These are phyloP conservation scores for Clarias magur DNA, from an alignment of 2,113 vertebrate species.

Conservation along the genomic window DNA sequence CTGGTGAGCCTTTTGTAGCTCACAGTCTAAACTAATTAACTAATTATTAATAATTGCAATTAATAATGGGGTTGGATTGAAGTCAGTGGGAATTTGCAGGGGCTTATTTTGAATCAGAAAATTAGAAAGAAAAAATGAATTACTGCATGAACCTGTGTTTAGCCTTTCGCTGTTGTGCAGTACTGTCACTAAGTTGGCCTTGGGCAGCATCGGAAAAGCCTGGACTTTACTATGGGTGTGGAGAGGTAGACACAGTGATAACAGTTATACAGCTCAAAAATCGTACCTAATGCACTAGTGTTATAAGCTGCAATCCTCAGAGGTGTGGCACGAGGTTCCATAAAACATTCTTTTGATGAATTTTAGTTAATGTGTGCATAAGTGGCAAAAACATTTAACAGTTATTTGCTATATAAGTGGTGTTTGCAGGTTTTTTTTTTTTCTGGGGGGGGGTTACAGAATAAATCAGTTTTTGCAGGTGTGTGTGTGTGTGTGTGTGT, in stretches of 20 bases:
- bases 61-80: background rate
- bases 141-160: background rate
- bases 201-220: background rate
- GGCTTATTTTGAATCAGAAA: background rate
- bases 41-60: too few relatives aligned
- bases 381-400: background rate
- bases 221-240: slow-evolving; percentile 27
- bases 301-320: background rate
- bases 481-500: background rate
- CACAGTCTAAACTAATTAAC: too few relatives aligned
- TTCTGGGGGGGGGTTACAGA: background rate
- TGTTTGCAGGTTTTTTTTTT: background rate
- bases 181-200: slow-evolving; percentile 6
- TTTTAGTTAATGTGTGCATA: background rate
- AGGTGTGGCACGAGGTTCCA: background rate
- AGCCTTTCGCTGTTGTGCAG: background rate
- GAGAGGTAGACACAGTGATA: slow-evolving; percentile 21
- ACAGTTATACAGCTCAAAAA: slow-evolving; percentile 14
- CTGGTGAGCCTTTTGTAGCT: slow-evolving; percentile 29
- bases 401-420: background rate
- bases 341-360: background rate
- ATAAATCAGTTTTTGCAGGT: background rate
- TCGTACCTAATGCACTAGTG: background rate
- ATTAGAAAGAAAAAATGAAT: background rate
- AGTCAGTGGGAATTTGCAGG: background rate